phyloP scores from a whole-genome alignment of 2,888 invertebrate species.

The Kryphioiulus occultus region DNA sequence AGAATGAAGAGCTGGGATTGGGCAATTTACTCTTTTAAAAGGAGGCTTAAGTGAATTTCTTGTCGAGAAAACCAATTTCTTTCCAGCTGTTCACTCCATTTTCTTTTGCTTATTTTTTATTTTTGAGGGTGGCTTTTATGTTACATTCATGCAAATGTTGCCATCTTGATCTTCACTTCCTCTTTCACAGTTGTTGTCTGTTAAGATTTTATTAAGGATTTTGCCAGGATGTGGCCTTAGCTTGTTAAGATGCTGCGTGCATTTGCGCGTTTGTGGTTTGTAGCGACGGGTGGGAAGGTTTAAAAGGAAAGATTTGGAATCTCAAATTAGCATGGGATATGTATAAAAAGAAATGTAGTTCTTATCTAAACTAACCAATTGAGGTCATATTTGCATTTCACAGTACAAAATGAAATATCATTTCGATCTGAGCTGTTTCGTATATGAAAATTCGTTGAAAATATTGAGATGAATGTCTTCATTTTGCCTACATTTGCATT shows the following conservation, averaged over 20 bases:
- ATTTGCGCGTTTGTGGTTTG: constrained; percentile 6
- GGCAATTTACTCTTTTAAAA: constrained; percentile 22
- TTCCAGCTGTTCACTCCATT: constrained; percentile 31
- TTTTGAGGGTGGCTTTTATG: constrained; percentile 31
- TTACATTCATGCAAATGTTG: constrained; percentile 35
- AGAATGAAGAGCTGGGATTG: constrained; percentile 9
- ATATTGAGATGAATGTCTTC: background rate
- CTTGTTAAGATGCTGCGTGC: background rate
- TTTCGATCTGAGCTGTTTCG: background rate
- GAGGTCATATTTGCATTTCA: background rate
- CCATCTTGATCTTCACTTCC: constrained; percentile 35
- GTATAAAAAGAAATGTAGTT: background rate
- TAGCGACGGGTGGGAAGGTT: background rate
- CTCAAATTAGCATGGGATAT: background rate
- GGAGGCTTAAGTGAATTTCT: constrained; percentile 3
- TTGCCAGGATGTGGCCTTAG: background rate
- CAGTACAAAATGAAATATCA: background rate
- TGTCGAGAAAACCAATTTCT: constrained; percentile 26
- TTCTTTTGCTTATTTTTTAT: background rate
- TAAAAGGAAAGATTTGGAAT: background rate
- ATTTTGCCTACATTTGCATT: background rate
- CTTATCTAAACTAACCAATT: background rate
- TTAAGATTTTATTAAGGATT: constrained; percentile 8
- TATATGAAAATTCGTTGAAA: background rate
- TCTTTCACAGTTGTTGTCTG: constrained; percentile 15